Base-by-base conservation (phyloP, 92 coral and sea anemone species). In the Meandrina meandrites region DNA sequence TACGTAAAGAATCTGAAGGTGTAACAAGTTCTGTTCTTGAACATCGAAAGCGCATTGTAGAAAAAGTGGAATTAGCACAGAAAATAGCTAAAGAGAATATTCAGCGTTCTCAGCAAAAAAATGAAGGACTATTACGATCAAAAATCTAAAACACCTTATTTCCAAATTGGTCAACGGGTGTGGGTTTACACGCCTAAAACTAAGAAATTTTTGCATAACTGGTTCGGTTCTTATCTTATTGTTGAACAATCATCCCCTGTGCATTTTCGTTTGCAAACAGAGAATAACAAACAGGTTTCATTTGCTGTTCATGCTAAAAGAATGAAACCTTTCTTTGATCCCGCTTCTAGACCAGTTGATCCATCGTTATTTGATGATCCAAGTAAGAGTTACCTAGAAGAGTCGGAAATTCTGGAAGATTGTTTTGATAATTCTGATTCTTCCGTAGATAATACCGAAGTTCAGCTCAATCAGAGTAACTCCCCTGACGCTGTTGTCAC, bases 61-160 rank as follows among this genome's bases (percentile, higher is more conserved):
- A n/a, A n/a, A n/a, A n/a, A n/a, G n/a, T n/a, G 9, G 94, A 86
- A 45, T 60, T 75, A 30, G 88, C 88, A 2, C 94, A 92, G 22
- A 87, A 85, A 19, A 22, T 92, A 0, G 94, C 94, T 0, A 58
- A 72, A 24, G 81, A 64, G 53, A 87, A 87, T 70, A 75, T 82
- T 13, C 90, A 91, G 71, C 68, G 72, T 32, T 86, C 93, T 31
- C 94, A 91, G 58, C 91, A n/a, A 91, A 71, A 75, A 75, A 79
- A 84, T 91, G 89, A 91, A 91, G 74, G 48, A 31, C 22, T 76
- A 82, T 16, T 88, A 91, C 24, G 94, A 91, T 48, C 69, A 35
- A 17, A 83, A 68, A 1, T 13, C 94, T 17, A 51, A 37, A 40
- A 24, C 30, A 2, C 82, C 76, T 30, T 9, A 34, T 9, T 88